Evolutionary conservation across 2,888 invertebrate genomes (phyloP).

Genomic region (Bellardia bayeri): DNA sequence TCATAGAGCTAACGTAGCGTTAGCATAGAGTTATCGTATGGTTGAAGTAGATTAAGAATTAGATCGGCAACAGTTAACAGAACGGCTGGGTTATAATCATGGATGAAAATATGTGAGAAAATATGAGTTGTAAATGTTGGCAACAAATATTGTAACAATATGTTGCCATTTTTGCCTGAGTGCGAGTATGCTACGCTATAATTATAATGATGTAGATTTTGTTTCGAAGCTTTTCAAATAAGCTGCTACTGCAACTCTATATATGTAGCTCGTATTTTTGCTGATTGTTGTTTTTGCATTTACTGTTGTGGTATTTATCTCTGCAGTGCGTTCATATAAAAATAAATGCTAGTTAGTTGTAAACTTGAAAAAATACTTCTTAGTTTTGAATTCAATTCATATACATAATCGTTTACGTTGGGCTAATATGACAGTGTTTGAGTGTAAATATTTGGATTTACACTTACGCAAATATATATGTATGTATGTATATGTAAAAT

Average conservation of each 20-base stretch:
- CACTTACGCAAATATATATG: no score
- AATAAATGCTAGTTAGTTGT: constrained; percentile 2
- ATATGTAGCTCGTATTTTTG: background rate
- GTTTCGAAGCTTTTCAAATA: no score
- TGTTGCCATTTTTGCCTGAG: constrained; percentile 13
- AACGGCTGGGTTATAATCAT: background rate
- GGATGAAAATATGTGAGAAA: no score
- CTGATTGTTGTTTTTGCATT: background rate
- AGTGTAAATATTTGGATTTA: no score
- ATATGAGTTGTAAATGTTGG: constrained; percentile 6
- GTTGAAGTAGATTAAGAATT: no score
- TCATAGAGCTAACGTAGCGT: no score
- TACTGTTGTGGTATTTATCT: background rate
- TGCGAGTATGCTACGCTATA: background rate
- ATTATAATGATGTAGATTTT: constrained; percentile 24
- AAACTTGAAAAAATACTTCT: background rate
- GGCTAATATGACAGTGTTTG: no score
- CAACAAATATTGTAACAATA: constrained; percentile 27
- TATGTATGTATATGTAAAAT: no score
- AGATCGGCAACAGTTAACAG: no score
- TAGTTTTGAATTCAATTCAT: no score
- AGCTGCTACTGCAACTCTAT: background rate
- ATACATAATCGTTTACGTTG: no score
- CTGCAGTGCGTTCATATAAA: background rate
- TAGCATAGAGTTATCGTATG: no score